Evolutionary conservation across 1,140 invertebrate genomes (phyloP), one percentile per base, ranked within the genome.

Genomic region (Oreohelix idahoensis): DNA sequence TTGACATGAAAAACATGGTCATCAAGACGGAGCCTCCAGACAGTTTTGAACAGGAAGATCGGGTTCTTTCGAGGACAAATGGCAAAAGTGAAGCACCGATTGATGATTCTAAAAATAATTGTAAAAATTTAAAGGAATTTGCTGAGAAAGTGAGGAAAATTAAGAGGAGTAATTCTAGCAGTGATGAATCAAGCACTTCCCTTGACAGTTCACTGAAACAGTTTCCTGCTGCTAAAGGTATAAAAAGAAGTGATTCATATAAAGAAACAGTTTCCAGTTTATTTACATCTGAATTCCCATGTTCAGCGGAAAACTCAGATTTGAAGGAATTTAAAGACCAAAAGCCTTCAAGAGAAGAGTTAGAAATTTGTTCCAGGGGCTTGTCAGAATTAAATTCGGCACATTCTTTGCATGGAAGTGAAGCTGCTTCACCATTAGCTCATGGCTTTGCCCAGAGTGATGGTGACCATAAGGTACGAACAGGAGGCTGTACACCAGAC

Each of bases 11-110:
- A 26, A 53, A 51, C 51, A 53, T 76, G 1, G 49, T 53, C 17
- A 53, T 76, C 42, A 76, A 76, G n/a, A 51, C 74, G 10, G 74
- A 76, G 74, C 74, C 74, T 32, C 1, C 29, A 26, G 74, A 76
- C 45, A 76, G 26, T 51, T 51, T 15, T 58, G 53, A 58, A 58
- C 42, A 45, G 42, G 53, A 58, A 58, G 23, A 58, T 58, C 8
- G 26, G 2, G 20, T 23, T 15, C n/a, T 35, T 66, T 29, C n/a
- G 2, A 4, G 32, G 29, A 10, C 8, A 32, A 10, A 5, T 66
- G n/a, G 11, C 17, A 66, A 32, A 66, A 8, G 8, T 32, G 17
- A 32, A 66, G 17, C n/a, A 17, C 8, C 1, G 63, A 32, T 32
- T 8, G 29, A 13, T 32, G 29, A 35, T 11, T 13, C 15, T 23